phyloP scores from a whole-genome alignment of 2,888 invertebrate species.

The Drosophila maculinotata region DNA sequence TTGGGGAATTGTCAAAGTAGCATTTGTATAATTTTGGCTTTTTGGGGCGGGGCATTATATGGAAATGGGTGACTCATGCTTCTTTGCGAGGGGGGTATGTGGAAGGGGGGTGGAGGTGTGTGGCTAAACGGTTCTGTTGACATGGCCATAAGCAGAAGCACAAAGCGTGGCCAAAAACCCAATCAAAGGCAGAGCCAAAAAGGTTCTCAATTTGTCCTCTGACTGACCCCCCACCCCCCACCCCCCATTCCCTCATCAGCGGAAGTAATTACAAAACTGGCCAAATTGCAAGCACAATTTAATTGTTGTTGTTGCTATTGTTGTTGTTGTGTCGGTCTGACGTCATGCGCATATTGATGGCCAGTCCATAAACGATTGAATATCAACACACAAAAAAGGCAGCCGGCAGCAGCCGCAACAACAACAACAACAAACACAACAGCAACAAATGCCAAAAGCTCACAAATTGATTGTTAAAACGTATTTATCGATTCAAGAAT shows the following conservation, averaged over 20 bases:
- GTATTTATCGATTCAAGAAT: conserved; percentile 73
- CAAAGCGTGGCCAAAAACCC: conserved; percentile 6
- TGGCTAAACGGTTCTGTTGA: not conserved
- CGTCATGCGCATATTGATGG: conserved; percentile 60
- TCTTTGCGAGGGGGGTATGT: not conserved
- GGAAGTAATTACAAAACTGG: conserved; percentile 75
- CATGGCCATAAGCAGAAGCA: conserved; percentile 16
- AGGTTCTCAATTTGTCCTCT: conserved; percentile 35
- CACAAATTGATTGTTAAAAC: conserved; percentile 59
- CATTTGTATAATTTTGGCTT: conserved; percentile 36
- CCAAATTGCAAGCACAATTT: conserved; percentile 68
- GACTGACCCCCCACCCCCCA: too few relatives aligned
- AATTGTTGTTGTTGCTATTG: conserved; percentile 37
- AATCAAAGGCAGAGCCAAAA: conserved; percentile 35
- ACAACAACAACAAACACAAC: conserved; percentile 36
- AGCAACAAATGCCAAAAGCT: conserved; percentile 29
- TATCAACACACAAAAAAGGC: conserved; percentile 28
- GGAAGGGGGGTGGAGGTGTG: not conserved
- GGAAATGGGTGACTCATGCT: conserved; percentile 26
- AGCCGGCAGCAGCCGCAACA: conserved; percentile 35
- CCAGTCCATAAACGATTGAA: conserved; percentile 49
- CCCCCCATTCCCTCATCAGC: too few relatives aligned
- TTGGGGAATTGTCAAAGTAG: conserved; percentile 59
- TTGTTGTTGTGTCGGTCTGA: conserved; percentile 61
- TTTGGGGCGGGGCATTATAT: conserved; percentile 33